Percentiles rank a stretch among this genome's conserved stretches.
Conservation (phyloP, 2,113 vertebrate genomes). For the Eleginops maclovinus region DNA sequence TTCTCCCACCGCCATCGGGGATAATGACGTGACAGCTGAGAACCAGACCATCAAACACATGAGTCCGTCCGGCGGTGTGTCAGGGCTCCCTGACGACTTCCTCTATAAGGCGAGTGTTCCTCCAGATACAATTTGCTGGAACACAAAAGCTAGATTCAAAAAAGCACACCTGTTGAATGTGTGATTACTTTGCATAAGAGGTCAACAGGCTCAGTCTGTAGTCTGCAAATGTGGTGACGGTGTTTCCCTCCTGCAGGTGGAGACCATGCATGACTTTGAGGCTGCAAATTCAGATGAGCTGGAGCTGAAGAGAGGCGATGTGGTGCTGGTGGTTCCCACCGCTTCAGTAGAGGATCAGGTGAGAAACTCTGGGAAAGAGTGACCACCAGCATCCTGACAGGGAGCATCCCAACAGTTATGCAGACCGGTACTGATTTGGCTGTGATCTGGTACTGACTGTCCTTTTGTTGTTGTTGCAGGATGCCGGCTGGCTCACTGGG, state of each 20-base stretch:
- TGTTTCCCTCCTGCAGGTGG: conserved; percentile 83
- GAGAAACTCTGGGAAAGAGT: conserved; percentile 40
- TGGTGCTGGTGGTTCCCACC: conserved; percentile 92
- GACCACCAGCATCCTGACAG: background rate
- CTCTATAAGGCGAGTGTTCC: conserved; percentile 88
- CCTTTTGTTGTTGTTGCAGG: conserved; percentile 78
- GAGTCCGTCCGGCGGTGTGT: conserved; percentile 58
- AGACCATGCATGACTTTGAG: conserved; percentile 95
- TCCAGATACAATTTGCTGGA: background rate
- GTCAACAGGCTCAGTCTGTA: background rate
- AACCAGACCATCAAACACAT: conserved; percentile 64
- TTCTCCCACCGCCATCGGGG: conserved; percentile 72
- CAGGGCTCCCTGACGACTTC: conserved; percentile 85
- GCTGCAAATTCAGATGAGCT: conserved; percentile 96
- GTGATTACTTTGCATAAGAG: background rate
- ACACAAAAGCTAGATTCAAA: background rate
- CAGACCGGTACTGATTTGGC: background rate
- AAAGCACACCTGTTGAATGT: background rate
- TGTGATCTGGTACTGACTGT: too few species aligned
- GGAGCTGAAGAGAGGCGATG: conserved; percentile 90
- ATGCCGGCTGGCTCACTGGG: conserved; percentile 96
- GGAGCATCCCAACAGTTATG: too few species aligned
- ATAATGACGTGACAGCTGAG: conserved; percentile 66
- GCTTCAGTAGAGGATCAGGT: conserved; percentile 93
- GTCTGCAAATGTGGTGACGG: background rate